Conservation (phyloP, 2,797 vertebrate species). For the Diceros bicornis region DNA sequence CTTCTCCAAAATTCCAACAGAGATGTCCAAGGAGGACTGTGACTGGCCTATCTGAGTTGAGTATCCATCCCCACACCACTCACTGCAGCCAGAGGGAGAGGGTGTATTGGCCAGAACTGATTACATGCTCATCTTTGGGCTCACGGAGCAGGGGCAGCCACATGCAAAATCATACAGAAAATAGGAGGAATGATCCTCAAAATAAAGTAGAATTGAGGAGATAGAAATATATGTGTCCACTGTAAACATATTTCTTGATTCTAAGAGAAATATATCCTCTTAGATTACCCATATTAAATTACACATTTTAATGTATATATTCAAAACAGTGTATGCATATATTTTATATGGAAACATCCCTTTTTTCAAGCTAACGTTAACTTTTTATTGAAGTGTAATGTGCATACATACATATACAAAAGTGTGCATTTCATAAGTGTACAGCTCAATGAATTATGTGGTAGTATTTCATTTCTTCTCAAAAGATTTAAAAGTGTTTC, state of each 20-base stretch:
- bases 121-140: neutral
- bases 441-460: neutral
- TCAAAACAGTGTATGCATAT: neutral
- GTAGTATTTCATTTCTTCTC: neutral
- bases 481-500: neutral
- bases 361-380: neutral
- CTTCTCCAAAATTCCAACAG: neutral
- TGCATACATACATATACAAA: neutral
- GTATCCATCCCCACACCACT: neutral
- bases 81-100: neutral
- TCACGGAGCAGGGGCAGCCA: neutral
- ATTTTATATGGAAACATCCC: neutral
- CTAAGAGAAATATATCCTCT: neutral
- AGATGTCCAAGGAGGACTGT: neutral
- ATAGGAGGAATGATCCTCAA: neutral
- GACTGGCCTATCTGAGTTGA: neutral
- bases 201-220: neutral
- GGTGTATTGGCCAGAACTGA: neutral
- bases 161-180: neutral
- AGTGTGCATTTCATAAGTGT: neutral
- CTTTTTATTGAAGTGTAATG: neutral
- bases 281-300: neutral
- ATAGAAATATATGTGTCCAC: neutral
- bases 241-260: neutral
- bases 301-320: neutral